These are phyloP conservation scores for Crotalus helleri DNA, from an alignment of 2,113 vertebrate genomes.

Conservation along the genomic window DNA sequence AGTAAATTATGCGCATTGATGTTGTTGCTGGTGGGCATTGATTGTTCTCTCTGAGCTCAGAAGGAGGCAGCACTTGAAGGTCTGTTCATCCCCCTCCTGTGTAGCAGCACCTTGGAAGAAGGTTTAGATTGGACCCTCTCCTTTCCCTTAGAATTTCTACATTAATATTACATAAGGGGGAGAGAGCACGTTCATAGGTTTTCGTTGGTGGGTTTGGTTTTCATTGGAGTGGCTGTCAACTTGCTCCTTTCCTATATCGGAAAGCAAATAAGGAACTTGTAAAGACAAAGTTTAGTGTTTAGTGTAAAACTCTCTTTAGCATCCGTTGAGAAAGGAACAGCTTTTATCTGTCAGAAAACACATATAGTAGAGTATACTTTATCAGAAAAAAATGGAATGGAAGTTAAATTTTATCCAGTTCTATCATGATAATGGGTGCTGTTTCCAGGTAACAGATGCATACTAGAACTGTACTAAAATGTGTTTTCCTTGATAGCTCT, in stretches of 20 bases:
- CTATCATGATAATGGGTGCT: neutral
- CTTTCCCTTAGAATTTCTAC: conserved; percentile 27
- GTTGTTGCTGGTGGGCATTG: conserved; percentile 51
- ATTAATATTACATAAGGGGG: conserved; percentile 11
- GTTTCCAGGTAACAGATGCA: neutral
- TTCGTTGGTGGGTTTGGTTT: neutral
- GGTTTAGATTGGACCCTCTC: conserved; percentile 3
- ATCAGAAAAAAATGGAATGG: neutral
- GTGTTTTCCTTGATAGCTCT: neutral
- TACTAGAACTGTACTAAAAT: neutral
- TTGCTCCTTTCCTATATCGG: neutral
- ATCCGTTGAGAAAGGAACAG: neutral
- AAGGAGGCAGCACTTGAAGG: conserved; percentile 26
- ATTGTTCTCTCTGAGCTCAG: conserved; percentile 45
- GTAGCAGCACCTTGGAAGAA: conserved; percentile 25
- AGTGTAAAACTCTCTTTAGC: neutral
- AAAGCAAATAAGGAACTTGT: neutral
- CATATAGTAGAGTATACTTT: neutral
- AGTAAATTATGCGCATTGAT: conserved; percentile 55
- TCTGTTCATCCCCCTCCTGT: neutral
- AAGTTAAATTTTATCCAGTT: neutral
- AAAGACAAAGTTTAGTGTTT: neutral
- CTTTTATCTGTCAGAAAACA: neutral
- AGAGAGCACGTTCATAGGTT: neutral
- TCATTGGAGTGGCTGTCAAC: neutral